Base-by-base conservation (phyloP, 2,888 invertebrate genomes). In the Volucella inflata region DNA sequence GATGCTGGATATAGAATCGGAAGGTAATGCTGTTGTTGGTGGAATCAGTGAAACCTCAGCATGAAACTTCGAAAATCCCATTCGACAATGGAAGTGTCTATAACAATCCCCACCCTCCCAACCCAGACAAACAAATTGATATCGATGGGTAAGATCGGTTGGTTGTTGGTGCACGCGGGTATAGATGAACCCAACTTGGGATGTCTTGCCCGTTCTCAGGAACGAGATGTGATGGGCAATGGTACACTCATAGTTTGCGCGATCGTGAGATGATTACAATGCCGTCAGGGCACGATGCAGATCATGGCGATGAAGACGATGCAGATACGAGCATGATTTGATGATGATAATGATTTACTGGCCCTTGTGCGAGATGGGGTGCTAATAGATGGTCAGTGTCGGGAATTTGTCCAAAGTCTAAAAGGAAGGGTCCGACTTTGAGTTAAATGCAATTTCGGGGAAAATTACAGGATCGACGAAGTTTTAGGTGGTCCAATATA, bases 401-500 rank as follows among this genome's bases (percentile, higher is more conserved):
- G 12, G 75, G 64, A 57, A 42, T 74, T 67, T 40, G 11, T 55
- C 50, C 62, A 9, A 2, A 21, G 2, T 38, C 42, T 16, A 30
- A 51, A n/a, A 40, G 16, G 55, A 36, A 16, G 51, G 38, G 14
- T 38, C 44, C 46, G n/a, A 57, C 21, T 21, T 3, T 4, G 21
- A 4, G 21, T 21, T 21, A 21, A 21, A 21, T 21, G 40, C 62
- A 80, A 76, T 77, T 77, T 65, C 51, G 53, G 65, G 42, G 21
- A 21, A 84, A 84, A 84, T 75, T 80, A 75, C 75, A 71, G 71
- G 75, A 84, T 84, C 72, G 67, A 17, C 62, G 16, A 3, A 50
- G 30, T 42, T 72, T 71, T 53, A 65, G 85, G 85, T 85, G 85
- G 85, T 77, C 85, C 81, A 36, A 85, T 85, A 81, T 48, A 85